Percentiles rank a stretch among this genome's conserved stretches.
Evolutionary conservation across 2,113 vertebrate species (phyloP).

Genomic region (Alligator sinensis): DNA sequence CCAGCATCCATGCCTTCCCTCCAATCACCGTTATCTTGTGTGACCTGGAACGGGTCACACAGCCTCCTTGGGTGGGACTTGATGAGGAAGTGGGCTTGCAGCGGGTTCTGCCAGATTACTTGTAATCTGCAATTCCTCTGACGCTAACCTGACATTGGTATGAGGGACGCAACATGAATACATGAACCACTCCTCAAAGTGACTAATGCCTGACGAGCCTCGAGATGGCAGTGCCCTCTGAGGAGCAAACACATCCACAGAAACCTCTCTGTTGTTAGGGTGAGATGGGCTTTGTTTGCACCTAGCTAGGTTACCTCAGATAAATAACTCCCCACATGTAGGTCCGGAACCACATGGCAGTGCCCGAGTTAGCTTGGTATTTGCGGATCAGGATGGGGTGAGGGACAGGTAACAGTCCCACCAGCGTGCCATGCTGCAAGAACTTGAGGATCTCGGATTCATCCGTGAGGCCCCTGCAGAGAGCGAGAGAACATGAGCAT

Average conservation of each 20-base stretch:
- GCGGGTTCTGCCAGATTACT: too few relatives aligned
- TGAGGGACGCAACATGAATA: too few relatives aligned
- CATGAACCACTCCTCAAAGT: too few relatives aligned
- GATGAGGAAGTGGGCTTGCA: too few relatives aligned
- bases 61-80: too few relatives aligned
- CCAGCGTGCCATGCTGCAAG: conserved; percentile 95
- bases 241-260: background rate
- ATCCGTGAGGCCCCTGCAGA: conserved; percentile 91
- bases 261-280: background rate
- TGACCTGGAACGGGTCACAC: too few relatives aligned
- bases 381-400: conserved; percentile 99
- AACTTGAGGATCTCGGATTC: conserved; percentile 98
- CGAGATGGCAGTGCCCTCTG: background rate
- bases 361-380: conserved; percentile 98
- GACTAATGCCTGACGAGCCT: background rate
- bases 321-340: conserved; percentile 99
- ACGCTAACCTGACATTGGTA: too few relatives aligned
- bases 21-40: too few relatives aligned
- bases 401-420: conserved; percentile 95
- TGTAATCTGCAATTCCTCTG: too few relatives aligned
- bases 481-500: background rate
- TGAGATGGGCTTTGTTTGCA: background rate
- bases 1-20: too few relatives aligned
- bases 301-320: conserved; percentile 85
- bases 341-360: conserved; percentile 98